phyloP scores from a whole-genome alignment of 2,113 vertebrate genomes.

The Amblyornis subalaris region DNA sequence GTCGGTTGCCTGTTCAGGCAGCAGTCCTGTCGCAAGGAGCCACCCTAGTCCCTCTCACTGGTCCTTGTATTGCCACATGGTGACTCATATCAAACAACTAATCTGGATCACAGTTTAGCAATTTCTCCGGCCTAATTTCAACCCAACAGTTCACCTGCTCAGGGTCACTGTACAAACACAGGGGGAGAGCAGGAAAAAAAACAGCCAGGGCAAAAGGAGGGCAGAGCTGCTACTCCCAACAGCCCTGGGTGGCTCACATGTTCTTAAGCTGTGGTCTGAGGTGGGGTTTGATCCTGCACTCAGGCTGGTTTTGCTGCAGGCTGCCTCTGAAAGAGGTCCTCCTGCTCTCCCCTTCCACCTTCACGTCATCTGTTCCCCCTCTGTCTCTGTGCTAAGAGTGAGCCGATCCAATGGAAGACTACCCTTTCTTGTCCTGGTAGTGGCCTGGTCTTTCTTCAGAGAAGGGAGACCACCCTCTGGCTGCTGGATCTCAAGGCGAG shows the following conservation, averaged over 20 bases:
- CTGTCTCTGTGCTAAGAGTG: background rate
- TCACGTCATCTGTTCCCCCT: background rate
- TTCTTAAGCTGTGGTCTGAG: background rate
- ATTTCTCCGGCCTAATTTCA: background rate
- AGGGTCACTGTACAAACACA: background rate
- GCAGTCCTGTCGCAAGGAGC: background rate
- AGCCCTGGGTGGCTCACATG: fast-evolving
- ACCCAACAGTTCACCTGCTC: background rate
- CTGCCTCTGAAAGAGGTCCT: background rate
- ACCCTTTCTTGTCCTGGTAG: background rate
- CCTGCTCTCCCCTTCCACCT: background rate
- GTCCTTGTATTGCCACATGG: background rate
- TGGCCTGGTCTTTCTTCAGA: background rate
- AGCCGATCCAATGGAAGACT: background rate
- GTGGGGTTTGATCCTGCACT: background rate
- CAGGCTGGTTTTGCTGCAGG: background rate
- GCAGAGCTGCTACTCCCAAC: background rate
- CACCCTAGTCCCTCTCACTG: background rate
- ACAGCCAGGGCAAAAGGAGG: background rate
- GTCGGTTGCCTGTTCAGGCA: fast-evolving
- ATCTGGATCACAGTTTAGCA: background rate
- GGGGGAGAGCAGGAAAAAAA: background rate
- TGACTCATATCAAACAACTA: background rate
- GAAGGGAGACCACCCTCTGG: background rate
- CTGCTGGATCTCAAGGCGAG: background rate